Base-by-base conservation (phyloP, 2,888 invertebrate species). In the Mythimna pallens region DNA sequence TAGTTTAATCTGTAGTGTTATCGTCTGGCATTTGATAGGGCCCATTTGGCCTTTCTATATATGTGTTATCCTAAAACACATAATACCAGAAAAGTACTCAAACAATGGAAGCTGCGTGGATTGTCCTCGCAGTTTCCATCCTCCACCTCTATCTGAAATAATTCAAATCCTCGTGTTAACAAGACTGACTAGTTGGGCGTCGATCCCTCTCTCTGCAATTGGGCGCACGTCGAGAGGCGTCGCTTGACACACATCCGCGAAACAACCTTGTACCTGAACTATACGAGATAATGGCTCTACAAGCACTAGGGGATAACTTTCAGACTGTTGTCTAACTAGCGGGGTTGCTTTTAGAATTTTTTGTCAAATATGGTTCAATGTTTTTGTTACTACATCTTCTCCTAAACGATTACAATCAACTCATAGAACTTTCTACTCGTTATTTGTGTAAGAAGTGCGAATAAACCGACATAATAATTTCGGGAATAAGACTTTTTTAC, bases 201-300 rank as follows among this genome's bases (percentile, higher is more conserved):
- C 70, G 73, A 81, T 81, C 63, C 63, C 73, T 62, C n/a, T 58
- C 71, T 58, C 68, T 61, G 82, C 88, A 89, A 89, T 89, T 89
- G 89, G 88, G 86, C 82, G 78, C 70, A 80, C 76, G 81, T 87
- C 73, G 71, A 89, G 85, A 73, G 79, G 71, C 70, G 84, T 86
- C 83, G 83, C 87, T 89, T 89, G 89, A 89, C 89, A 89, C 84
- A 85, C 84, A 89, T 89, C 73, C 67, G 43, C 50, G 55, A 70
- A 75, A 75, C 66, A 59, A 63, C 67, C 67, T 66, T 65, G 65
- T 76, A 79, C 84, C 70, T 72, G 59, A 73, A 73, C 64, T 69
- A 63, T 86, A 74, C 69, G 81, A 78, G 62, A 74, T 84, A 85
- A 84, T 81, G 70, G 68, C 61, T 25, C 77, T 82, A 67, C 68